phyloP scores from a whole-genome alignment of 2,797 vertebrate species.

The Leptodactylus fallax region DNA sequence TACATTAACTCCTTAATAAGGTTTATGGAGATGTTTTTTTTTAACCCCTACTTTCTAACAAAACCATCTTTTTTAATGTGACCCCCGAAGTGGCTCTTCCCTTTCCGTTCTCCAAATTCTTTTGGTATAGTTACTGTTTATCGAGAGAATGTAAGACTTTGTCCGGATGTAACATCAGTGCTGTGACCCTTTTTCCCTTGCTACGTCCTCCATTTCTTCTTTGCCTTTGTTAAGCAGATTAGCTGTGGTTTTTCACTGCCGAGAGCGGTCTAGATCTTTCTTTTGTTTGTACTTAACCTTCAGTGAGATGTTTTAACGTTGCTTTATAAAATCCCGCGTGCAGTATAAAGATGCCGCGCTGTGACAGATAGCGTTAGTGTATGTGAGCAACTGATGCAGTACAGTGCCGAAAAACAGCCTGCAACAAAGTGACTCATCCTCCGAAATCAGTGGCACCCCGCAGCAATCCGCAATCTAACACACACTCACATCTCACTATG shows the following conservation, averaged over 20 bases:
- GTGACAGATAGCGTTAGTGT: slow-evolving; percentile 59
- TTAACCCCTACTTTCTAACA: too few relatives aligned
- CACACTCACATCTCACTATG: slow-evolving; percentile 44
- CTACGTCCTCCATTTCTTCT: neutral
- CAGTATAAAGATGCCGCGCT: slow-evolving; percentile 35
- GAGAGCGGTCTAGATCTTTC: slow-evolving; percentile 17
- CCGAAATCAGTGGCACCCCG: slow-evolving; percentile 44
- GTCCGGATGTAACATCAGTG: neutral
- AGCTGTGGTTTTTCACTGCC: slow-evolving; percentile 24
- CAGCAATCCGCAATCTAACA: slow-evolving; percentile 53
- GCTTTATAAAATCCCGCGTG: slow-evolving; percentile 44
- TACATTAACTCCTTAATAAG: too few relatives aligned
- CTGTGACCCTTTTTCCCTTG: neutral
- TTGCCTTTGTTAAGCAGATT: slow-evolving; percentile 37
- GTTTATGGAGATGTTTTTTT: too few relatives aligned
- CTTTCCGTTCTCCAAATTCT: neutral
- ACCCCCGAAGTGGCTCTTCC: too few relatives aligned
- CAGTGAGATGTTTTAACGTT: slow-evolving; percentile 37
- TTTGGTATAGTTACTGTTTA: neutral
- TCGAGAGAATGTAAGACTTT: neutral
- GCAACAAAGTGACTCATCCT: slow-evolving; percentile 56
- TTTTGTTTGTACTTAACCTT: slow-evolving; percentile 55
- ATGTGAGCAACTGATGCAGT: slow-evolving; percentile 44
- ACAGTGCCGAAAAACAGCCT: slow-evolving; percentile 52
- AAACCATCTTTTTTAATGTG: too few relatives aligned